Percentiles rank a stretch among this genome's conserved stretches.
Evolutionary conservation across 2,113 vertebrate genomes (phyloP).

Genomic region (Caranx melampygus): DNA sequence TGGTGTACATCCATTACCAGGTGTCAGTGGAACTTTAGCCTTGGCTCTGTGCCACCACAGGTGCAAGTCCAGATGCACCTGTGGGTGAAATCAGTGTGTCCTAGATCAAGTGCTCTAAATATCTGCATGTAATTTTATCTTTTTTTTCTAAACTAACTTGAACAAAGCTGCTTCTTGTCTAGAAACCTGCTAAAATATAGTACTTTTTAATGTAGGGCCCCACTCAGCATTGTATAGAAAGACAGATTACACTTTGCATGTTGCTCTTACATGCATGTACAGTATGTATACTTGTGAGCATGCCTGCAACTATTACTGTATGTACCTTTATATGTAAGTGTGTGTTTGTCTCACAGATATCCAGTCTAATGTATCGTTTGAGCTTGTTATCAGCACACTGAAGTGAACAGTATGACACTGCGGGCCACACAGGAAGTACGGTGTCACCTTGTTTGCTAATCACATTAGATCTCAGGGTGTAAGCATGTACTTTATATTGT

Average conservation of each 20-base stretch:
- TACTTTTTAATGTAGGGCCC: not conserved
- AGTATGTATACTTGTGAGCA: not conserved
- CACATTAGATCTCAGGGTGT: conserved; percentile 61
- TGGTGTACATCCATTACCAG: conserved; percentile 58
- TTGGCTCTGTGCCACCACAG: conserved; percentile 45
- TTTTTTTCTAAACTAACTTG: not conserved
- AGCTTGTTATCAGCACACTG: conserved; percentile 33
- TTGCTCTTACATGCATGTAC: not conserved
- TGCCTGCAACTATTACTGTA: conserved; percentile 10
- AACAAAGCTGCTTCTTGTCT: not conserved
- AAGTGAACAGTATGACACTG: conserved; percentile 40
- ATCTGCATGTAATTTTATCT: not conserved
- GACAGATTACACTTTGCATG: not conserved
- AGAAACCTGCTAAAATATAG: not conserved
- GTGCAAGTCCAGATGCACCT: conserved; percentile 44
- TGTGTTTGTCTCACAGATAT: conserved; percentile 4
- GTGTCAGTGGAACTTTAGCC: conserved; percentile 44
- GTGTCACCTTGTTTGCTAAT: conserved; percentile 70
- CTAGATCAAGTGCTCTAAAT: conserved; percentile 37
- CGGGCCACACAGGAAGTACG: conserved; percentile 44
- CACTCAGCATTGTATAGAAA: not conserved
- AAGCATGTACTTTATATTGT: conserved; percentile 57
- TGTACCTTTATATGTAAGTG: not conserved
- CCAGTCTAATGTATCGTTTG: not conserved
- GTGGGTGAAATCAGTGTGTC: conserved; percentile 28